phyloP scores from a whole-genome alignment of 2,797 vertebrate species.

The Anguilla megastoma region DNA sequence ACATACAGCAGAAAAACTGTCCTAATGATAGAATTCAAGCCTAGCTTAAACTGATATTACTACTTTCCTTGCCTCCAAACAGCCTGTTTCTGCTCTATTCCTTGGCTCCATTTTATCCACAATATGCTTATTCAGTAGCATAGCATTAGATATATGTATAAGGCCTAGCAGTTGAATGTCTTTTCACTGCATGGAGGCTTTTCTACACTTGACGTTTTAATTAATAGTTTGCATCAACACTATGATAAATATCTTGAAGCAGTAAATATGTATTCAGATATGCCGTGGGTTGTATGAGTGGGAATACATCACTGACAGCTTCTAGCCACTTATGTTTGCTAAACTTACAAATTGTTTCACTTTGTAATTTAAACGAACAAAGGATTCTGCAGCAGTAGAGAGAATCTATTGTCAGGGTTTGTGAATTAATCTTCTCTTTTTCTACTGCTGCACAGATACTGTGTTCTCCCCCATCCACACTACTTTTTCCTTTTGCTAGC shows the following conservation, averaged over 20 bases:
- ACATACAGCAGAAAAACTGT: background rate
- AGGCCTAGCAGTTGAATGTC: constrained; percentile 11
- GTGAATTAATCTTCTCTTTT: constrained; percentile 16
- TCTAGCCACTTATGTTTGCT: constrained; percentile 22
- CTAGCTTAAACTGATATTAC: constrained; percentile 64
- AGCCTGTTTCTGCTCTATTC: constrained; percentile 28
- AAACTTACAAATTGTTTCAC: constrained; percentile 35
- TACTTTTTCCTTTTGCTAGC: background rate
- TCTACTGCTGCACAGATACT: background rate
- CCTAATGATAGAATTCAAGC: constrained; percentile 31
- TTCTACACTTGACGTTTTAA: constrained; percentile 36
- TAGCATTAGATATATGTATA: constrained; percentile 14
- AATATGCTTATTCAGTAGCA: background rate
- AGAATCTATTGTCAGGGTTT: constrained; percentile 14
- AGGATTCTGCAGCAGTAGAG: constrained; percentile 26
- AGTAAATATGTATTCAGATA: constrained; percentile 33
- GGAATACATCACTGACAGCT: constrained; percentile 26
- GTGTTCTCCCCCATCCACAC: background rate
- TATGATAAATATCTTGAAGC: constrained; percentile 37
- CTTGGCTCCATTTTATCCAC: constrained; percentile 5
- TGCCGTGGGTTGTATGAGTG: constrained; percentile 30
- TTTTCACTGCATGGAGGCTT: background rate
- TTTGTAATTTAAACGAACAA: constrained; percentile 40
- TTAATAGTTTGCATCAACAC: constrained; percentile 32
- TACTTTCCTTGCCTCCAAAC: constrained; percentile 43